These are phyloP conservation scores for Formicarius rufipectus DNA, from an alignment of 2,113 vertebrate genomes.

Conservation along the genomic window DNA sequence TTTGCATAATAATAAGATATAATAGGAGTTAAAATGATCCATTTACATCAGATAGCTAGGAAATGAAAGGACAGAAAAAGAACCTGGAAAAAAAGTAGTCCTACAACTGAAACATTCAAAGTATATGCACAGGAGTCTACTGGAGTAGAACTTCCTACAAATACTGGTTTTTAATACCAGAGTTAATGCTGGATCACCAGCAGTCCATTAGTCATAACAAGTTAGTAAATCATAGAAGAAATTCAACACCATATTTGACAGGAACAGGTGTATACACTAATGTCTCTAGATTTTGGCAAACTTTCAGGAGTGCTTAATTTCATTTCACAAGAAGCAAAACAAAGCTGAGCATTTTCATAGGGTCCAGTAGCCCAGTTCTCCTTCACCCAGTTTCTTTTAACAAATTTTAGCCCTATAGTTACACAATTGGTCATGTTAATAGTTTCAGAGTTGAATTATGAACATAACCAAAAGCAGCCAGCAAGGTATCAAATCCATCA, in stretches of 20 bases:
- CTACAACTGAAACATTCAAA: not conserved
- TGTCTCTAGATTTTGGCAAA: not conserved
- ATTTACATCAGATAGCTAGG: not conserved
- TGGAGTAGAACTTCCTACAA: not conserved
- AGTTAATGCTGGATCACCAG: not conserved
- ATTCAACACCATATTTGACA: not conserved
- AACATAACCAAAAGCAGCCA: not conserved
- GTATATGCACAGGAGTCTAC: not conserved
- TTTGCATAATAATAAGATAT: not conserved
- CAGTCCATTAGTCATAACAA: not conserved
- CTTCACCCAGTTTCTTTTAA: not conserved
- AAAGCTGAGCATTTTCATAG: not conserved
- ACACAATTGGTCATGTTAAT: not conserved
- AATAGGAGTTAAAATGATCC: not conserved
- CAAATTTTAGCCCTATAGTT: not conserved
- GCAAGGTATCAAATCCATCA: not conserved
- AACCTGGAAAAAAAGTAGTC: not conserved
- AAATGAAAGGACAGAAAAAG: not conserved
- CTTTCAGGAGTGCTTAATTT: not conserved
- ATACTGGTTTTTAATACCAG: not conserved
- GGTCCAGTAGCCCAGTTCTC: not conserved
- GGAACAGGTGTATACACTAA: constrained; percentile 12
- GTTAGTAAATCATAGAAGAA: constrained; percentile 17
- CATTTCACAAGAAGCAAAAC: not conserved
- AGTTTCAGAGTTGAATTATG: not conserved